phyloP scores from a whole-genome alignment of 2,113 vertebrate species.

The chimpanzee (Pan troglodytes) region NHGRI_mPanTro3-v2.1_pri NC_086015.1:21801001-21801500 shows the following conservation, averaged over 20 bases:
- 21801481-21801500: not conserved
- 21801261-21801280: not conserved
- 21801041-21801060: not conserved
- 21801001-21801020: not conserved
- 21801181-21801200: not conserved
- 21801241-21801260: not conserved
- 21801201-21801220: not conserved
- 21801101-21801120: not conserved
- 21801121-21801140: not conserved
- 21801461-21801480: not conserved
- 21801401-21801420: not conserved
- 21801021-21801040: not conserved
- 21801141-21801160: not conserved
- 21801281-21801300: not conserved
- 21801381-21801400: not conserved
- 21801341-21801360: not conserved
- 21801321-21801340: not conserved
- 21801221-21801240: not conserved
- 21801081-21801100: too few species aligned
- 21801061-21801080: not conserved
- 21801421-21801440: not conserved
- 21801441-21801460: not conserved
- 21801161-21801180: not conserved
- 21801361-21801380: not conserved
- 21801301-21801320: not conserved